phyloP scores from a whole-genome alignment of 2,888 invertebrate genomes.

The Acleris cristana region DNA sequence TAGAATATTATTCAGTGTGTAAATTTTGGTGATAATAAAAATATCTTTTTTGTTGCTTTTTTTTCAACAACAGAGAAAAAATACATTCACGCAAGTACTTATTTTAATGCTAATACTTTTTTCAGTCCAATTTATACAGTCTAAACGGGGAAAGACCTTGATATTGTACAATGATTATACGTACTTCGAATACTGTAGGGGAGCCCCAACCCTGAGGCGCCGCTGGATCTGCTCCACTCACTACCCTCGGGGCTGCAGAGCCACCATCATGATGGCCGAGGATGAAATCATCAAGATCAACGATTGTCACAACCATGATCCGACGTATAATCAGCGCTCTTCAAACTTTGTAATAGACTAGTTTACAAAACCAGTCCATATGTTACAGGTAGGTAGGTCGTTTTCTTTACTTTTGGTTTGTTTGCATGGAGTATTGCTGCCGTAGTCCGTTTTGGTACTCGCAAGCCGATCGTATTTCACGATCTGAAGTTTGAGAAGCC shows the following conservation, averaged over 20 bases:
- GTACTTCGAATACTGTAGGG: conserved; percentile 19
- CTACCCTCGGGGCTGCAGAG: conserved; percentile 25
- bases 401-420: too few species aligned
- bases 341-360: neutral
- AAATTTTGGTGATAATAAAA: too few species aligned
- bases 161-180: conserved; percentile 27
- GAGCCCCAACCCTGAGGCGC: neutral
- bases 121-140: conserved; percentile 18
- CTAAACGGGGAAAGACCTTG: conserved; percentile 15
- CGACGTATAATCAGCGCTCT: neutral
- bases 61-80: too few species aligned
- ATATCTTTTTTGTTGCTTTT: too few species aligned
- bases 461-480: too few species aligned
- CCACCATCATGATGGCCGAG: conserved; percentile 11
- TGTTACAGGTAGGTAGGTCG: too few species aligned
- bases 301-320: conserved; percentile 17
- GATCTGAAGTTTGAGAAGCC: too few species aligned
- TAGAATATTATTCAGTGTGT: too few species aligned
- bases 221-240: conserved; percentile 31
- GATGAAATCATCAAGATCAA: conserved; percentile 13
- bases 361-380: too few species aligned
- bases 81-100: too few species aligned
- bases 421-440: too few species aligned
- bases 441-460: too few species aligned
- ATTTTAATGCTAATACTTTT: neutral